phyloP scores from a whole-genome alignment of 2,797 vertebrate genomes.

The Lagocephalus sceleratus region DNA sequence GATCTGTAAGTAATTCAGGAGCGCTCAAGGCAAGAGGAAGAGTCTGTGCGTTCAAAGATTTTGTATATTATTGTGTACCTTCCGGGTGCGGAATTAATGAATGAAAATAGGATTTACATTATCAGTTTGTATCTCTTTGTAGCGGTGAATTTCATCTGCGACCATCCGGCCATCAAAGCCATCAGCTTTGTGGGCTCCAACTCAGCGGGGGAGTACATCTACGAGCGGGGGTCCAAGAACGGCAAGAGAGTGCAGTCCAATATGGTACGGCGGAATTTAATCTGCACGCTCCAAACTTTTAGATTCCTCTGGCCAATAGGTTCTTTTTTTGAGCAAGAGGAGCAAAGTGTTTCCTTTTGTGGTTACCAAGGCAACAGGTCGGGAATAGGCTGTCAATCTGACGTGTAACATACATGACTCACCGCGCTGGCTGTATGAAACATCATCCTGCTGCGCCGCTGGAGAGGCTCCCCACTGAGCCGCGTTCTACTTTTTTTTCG shows the following conservation, averaged over 20 bases:
- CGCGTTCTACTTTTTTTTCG: constrained; percentile 33
- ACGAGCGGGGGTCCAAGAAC: constrained; percentile 90
- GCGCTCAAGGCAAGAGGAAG: constrained; percentile 14
- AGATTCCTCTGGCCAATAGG: background rate
- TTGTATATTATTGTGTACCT: constrained; percentile 13
- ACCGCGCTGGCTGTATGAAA: constrained; percentile 4
- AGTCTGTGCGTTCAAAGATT: constrained; percentile 12
- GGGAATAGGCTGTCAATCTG: constrained; percentile 15
- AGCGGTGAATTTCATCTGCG: constrained; percentile 98
- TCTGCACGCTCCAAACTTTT: too few relatives aligned
- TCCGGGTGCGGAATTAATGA: background rate
- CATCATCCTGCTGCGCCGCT: constrained; percentile 14
- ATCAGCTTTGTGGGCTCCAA: constrained; percentile 99
- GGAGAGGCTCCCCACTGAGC: constrained; percentile 13
- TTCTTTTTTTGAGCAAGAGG: background rate
- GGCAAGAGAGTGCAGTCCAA: constrained; percentile 99
- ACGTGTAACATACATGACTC: constrained; percentile 5
- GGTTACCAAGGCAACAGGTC: constrained; percentile 23
- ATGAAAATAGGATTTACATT: constrained; percentile 11
- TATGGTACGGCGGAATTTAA: constrained; percentile 78
- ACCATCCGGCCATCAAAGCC: constrained; percentile 92
- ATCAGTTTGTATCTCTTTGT: constrained; percentile 28
- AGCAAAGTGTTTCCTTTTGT: background rate
- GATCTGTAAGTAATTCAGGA: constrained; percentile 29
- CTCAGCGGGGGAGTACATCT: constrained; percentile 87